Base-by-base conservation (phyloP, 1,140 invertebrate species). In the Charaxes varanes region DNA sequence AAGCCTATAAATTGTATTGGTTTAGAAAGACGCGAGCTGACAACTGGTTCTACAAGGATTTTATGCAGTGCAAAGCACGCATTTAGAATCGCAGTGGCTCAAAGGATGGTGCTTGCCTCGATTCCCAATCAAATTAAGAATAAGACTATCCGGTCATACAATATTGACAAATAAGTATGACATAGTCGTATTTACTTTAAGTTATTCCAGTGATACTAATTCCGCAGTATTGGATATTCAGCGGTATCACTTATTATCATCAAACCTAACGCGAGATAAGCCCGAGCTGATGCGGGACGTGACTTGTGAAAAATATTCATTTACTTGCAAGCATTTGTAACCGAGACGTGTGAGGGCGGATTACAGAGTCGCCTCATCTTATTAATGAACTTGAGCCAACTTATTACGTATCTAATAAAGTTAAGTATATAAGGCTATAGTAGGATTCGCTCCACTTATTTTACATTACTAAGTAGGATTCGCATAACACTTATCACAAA, bases 241-340 rank as follows among this genome's bases (percentile, higher is more conserved):
- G 64, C 35, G 53, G 62, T 76, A 76, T 78, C 66, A 70, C 68
- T 73, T 81, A 82, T 79, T 73, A 79, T 72, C 66, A 74, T 77
- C 69, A 76, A 71, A 65, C 62, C 62, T 69, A 70, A 77, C 62
- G 61, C 72, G 52, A 68, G 71, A 82, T 82, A 78, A 78, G 73
- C 71, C 63, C 34, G 47, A 55, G 45, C n/a, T n/a, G n/a, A n/a
- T n/a, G 49, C 35, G 54, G 52, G 52, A 79, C 73, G 76, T 80
- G 78, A 80, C 76, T 69, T 69, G 70, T 49, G 69, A 76, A 81
- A 77, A 81, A 81, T 77, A 73, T 58, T 60, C 49, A 64, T 79
- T 65, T 61, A 37, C 45, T 48, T 59, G 34, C 50, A 40, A 33
- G 27, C 50, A 70, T 64, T 68, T 53, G 56, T 63, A 63, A 42